Evolutionary conservation across 64 coral and sea anemone genomes (phyloP), one percentile per base, ranked within the genome.

Genomic region (Hydrozoanthus tunicans): DNA sequence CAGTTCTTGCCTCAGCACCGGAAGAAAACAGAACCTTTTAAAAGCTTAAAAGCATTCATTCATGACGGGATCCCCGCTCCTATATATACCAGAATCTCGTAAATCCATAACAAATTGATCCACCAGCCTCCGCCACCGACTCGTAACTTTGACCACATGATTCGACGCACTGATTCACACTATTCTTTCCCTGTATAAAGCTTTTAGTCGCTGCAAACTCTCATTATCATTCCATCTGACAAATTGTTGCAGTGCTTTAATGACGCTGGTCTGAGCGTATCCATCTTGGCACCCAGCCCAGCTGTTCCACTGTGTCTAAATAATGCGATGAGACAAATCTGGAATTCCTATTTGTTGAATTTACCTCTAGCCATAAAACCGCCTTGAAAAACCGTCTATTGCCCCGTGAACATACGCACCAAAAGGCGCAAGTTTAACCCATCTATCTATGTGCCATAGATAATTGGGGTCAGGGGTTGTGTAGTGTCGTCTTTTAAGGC

Each of bases 161-260:
- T 51, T 59, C 52, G 11, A 54, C n/a, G 27, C 62, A 32, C 56
- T 70, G 70, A 67, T 89, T 89, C 53, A 65, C 64, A 53, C 6
- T 89, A 53, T 65, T 89, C 70, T 89, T 73, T 20, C 85, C 85
- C 9, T 89, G 66, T 57, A 89, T 89, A 73, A 89, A 89, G 56
- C 67, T 89, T 89, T 72, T 89, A 9, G 10, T 12, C 10, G 25
- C 64, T 17, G 67, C 8, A 57, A 74, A 54, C 0, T 52, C 64
- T 89, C 85, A 67, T 89, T 89, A 67, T 68, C 62, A 5, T 72
- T 3, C 25, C 66, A 89, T 56, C 85, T 56, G 59, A 73, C 71
- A 89, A 70, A 70, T 23, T 71, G 68, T 71, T 71, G 68, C 68
- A 71, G 20, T 26, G n/a, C n/a, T 27, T 24, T 24, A 71, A 71